These are phyloP conservation scores for Ariopsis seemanni DNA, from an alignment of 2,113 vertebrate species.

Conservation along the genomic window DNA sequence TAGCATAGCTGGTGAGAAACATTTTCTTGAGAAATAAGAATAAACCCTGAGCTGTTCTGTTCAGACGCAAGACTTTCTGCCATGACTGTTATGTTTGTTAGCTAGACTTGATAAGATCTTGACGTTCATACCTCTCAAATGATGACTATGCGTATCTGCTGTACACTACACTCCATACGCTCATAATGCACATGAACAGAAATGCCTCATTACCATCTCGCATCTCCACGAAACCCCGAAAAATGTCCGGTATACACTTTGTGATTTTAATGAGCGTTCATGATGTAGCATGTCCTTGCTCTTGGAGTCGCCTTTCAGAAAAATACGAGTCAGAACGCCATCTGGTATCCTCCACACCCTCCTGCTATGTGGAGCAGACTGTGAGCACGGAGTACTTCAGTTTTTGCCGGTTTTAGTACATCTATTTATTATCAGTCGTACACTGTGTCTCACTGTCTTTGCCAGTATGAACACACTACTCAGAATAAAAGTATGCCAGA, in stretches of 20 bases:
- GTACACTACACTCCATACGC: too few species aligned
- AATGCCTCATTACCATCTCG: background rate
- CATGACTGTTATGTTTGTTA: too few species aligned
- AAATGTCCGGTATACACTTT: background rate
- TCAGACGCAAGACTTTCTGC: too few species aligned
- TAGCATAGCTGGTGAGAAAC: too few species aligned
- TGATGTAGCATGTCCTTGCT: background rate
- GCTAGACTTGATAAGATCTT: too few species aligned
- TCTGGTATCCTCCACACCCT: background rate
- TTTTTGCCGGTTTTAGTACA: background rate
- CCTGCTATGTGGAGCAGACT: background rate
- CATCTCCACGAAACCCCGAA: background rate
- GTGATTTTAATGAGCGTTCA: background rate
- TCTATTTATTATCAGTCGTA: background rate
- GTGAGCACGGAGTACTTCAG: background rate
- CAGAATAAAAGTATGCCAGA: background rate
- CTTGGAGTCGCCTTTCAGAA: background rate
- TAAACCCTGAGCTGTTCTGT: too few species aligned
- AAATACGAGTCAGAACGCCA: background rate
- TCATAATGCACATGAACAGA: background rate
- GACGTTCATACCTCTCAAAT: too few species aligned
- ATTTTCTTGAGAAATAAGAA: too few species aligned
- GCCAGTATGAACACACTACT: background rate
- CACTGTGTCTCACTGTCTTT: background rate
- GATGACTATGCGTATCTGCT: too few species aligned